Evolutionary conservation across 2,888 invertebrate species (phyloP).

Genomic region (Pammene fasciana): DNA sequence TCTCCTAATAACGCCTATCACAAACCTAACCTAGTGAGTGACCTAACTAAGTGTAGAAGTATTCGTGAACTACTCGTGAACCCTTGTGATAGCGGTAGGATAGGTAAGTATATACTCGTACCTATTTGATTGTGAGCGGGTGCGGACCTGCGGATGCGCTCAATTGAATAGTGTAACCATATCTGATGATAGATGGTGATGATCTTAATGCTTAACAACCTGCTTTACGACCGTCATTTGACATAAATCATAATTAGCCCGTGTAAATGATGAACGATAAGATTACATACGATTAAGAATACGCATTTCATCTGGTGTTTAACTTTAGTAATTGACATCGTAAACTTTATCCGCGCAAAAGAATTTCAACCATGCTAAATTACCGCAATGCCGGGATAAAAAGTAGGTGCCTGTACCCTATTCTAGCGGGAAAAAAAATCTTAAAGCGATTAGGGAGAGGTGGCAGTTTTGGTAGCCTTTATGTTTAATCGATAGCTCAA

Average conservation of each 20-base stretch:
- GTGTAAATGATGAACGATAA: slow-evolving; percentile 18
- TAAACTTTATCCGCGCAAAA: not conserved
- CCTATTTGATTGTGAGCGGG: slow-evolving; percentile 64
- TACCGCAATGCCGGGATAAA: too few species aligned
- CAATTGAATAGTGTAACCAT: slow-evolving; percentile 66
- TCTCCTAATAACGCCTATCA: too few species aligned
- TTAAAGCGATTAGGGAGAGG: too few species aligned
- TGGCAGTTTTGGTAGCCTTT: too few species aligned
- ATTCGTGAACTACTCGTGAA: too few species aligned
- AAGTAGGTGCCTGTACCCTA: too few species aligned
- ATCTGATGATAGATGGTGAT: slow-evolving; percentile 44
- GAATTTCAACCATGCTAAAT: too few species aligned
- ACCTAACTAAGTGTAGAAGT: too few species aligned
- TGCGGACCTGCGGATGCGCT: slow-evolving; percentile 63
- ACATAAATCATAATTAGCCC: slow-evolving; percentile 27
- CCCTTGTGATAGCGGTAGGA: too few species aligned
- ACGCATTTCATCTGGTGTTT: slow-evolving; percentile 3
- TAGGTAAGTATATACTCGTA: slow-evolving; percentile 46
- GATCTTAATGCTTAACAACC: slow-evolving; percentile 24
- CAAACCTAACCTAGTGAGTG: too few species aligned
- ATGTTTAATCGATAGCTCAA: too few species aligned
- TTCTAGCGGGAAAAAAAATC: too few species aligned
- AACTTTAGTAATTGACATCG: not conserved
- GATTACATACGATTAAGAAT: slow-evolving; percentile 16
- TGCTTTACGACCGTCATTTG: slow-evolving; percentile 25